Evolutionary conservation across 2,113 vertebrate species (phyloP), one percentile per base, ranked within the genome.

Genomic region (Myodes glareolus): DNA sequence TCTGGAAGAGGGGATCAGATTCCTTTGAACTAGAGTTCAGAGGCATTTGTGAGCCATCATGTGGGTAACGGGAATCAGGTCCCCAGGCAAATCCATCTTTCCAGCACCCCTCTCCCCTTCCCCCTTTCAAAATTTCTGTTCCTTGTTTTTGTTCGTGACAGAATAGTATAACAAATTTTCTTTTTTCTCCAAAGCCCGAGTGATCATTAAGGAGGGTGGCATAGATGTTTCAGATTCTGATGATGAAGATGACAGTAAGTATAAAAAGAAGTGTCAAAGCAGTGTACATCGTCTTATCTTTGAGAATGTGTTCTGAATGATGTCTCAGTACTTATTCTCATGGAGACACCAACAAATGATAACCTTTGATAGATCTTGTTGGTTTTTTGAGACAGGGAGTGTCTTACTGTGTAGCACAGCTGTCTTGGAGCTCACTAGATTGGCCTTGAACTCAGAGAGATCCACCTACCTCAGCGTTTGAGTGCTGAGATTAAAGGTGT

Each of bases 181-280:
- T 21, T 97, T 93, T 58, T 67, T 82, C 84, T 95, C 92, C 5
- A 82, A 98, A 99, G 99, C 99, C 97, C 99, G 99, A 97, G 98
- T 99, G 92, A 98, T 98, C 58, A 96, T 99, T 97, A 98, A 98
- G 94, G 99, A 99, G 96, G 99, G 98, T 42, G 99, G 99, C 63
- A 98, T 99, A 82, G 98, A 99, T 94, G 99, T 99, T 97, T 99
- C 99, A 0, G 99, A 99, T 97, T 99, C 99, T 61, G 99, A 99
- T 25, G 99, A 99, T 55, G 99, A 99, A 92, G 99, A 99, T 96
- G 99, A 99, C 91, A 98, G 99, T 99, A 98, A 98, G 99, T 99
- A 77, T 80, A 90, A 76, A 45, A 93, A 55, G 55, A 25, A 31
- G n/a, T 29, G 42, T 23, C 47, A 88, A 84, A 92, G 68, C 70